Conservation (phyloP, 1,140 invertebrate species). For the Orius laevigatus region DNA sequence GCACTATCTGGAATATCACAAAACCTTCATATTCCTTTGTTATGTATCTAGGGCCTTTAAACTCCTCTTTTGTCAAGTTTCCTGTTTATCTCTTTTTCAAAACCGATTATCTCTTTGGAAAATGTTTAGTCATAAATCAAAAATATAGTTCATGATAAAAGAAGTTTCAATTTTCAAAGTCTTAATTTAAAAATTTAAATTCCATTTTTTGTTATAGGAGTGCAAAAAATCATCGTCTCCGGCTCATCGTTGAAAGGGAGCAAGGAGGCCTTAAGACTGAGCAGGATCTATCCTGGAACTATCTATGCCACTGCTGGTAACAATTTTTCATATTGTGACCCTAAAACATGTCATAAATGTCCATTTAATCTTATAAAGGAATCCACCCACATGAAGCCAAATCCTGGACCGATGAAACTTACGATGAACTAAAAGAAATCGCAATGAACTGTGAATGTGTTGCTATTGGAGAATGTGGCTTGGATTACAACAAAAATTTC, state of each 20-base stretch:
- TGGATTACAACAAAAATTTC: constrained; percentile 89
- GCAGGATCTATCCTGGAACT: constrained; percentile 72
- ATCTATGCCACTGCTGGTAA: constrained; percentile 83
- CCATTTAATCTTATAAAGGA: constrained; percentile 28
- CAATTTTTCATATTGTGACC: too few relatives aligned
- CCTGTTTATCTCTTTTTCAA: too few relatives aligned
- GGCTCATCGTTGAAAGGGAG: constrained; percentile 75
- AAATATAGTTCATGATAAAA: too few relatives aligned
- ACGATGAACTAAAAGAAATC: constrained; percentile 50
- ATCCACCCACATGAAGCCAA: constrained; percentile 93
- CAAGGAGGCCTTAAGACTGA: constrained; percentile 76
- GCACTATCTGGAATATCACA: too few relatives aligned
- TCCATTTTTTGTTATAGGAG: constrained; percentile 38
- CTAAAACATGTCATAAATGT: too few relatives aligned
- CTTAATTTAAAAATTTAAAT: too few relatives aligned
- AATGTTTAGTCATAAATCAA: too few relatives aligned
- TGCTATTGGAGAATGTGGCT: constrained; percentile 82
- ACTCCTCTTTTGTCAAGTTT: too few relatives aligned
- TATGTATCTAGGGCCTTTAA: too few relatives aligned
- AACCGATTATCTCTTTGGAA: too few relatives aligned
- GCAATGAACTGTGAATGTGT: constrained; percentile 75
- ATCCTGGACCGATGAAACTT: constrained; percentile 65
- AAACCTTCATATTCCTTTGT: too few relatives aligned
- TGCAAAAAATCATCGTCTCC: constrained; percentile 88
- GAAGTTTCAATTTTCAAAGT: too few relatives aligned